Percentiles rank a stretch among this genome's conserved stretches.
phyloP scores from a whole-genome alignment of 2,797 vertebrate species.

The Epinephelus coioides region DNA sequence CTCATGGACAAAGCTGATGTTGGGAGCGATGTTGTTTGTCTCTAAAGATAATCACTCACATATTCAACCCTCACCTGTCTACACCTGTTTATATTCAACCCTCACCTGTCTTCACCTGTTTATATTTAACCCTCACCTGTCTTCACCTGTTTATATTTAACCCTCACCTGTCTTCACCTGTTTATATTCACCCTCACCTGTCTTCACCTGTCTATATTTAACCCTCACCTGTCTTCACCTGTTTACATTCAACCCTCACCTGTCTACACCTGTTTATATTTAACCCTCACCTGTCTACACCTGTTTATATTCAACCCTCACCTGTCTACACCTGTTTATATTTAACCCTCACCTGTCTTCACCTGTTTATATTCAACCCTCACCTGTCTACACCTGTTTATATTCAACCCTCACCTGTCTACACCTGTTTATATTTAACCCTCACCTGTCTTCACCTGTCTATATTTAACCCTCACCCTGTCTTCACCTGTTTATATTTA shows the following conservation, averaged over 20 bases:
- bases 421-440: background rate
- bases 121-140: background rate
- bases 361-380: background rate
- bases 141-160: no score
- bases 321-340: background rate
- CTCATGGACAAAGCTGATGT: constrained; percentile 6
- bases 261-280: background rate
- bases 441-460: background rate
- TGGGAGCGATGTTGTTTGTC: constrained; percentile 25
- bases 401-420: background rate
- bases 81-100: background rate
- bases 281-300: background rate
- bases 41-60: constrained; percentile 11
- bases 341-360: background rate
- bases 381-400: background rate
- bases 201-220: no score
- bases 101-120: background rate
- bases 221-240: background rate
- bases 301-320: background rate
- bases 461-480: background rate
- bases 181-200: background rate
- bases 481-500: background rate
- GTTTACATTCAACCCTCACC: background rate
- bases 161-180: background rate
- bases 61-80: background rate